phyloP scores from a whole-genome alignment of 2,797 vertebrate genomes.

The Cyclopterus lumpus region DNA sequence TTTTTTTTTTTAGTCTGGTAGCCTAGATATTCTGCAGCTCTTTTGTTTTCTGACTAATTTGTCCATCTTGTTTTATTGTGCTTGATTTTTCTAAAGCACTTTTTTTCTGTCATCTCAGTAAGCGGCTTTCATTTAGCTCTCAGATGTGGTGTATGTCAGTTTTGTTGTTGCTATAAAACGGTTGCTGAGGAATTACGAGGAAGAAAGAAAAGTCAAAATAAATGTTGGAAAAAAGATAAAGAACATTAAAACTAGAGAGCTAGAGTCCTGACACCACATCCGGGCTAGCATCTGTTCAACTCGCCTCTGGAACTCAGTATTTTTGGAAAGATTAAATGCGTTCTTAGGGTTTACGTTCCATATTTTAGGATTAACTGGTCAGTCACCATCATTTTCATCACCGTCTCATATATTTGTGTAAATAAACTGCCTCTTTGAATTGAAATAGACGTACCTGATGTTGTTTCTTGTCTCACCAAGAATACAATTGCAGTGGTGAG shows the following conservation, averaged over 20 bases:
- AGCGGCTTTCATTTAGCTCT: constrained; percentile 28
- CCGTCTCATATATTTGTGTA: not conserved
- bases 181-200: not conserved
- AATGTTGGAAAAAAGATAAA: not conserved
- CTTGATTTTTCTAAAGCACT: not conserved
- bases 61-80: constrained; percentile 48
- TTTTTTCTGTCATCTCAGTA: constrained; percentile 28
- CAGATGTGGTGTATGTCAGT: constrained; percentile 48
- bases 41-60: constrained; percentile 53
- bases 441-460: not conserved
- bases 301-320: not conserved
- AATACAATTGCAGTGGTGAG: not conserved
- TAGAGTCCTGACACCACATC: not conserved
- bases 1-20: constrained; percentile 49
- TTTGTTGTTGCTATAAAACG: constrained; percentile 26
- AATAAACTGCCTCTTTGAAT: not conserved
- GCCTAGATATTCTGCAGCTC: constrained; percentile 53
- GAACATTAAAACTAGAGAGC: not conserved
- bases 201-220: not conserved
- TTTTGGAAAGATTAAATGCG: not conserved
- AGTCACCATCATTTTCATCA: not conserved
- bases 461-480: not conserved
- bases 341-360: not conserved
- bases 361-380: constrained; percentile 1
- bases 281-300: too few relatives aligned